Percentiles rank a stretch among this genome's conserved stretches.
Evolutionary conservation across 2,113 vertebrate genomes (phyloP).

Genomic region (Campylomormyrus numenius): DNA sequence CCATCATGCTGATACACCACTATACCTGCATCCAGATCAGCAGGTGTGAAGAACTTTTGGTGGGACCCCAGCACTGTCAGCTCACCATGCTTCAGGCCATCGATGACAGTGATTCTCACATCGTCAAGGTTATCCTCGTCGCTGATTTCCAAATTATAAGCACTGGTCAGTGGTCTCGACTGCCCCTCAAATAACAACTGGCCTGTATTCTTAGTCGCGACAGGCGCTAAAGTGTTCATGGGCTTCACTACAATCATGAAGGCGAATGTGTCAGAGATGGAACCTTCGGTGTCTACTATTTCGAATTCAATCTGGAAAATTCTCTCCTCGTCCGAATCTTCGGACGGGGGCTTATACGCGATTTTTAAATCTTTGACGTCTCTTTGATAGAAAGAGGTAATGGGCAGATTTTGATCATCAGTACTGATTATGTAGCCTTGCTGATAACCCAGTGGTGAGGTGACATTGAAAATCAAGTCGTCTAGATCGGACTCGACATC

Average conservation of each 20-base stretch:
- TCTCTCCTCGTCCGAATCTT: conserved; percentile 54
- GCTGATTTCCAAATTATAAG: conserved; percentile 63
- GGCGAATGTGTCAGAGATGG: conserved; percentile 66
- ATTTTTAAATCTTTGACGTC: conserved; percentile 67
- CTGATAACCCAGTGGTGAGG: conserved; percentile 22
- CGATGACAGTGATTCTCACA: conserved; percentile 56
- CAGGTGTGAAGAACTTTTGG: conserved; percentile 59
- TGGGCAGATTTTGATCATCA: conserved; percentile 58
- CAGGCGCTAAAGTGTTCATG: conserved; percentile 65
- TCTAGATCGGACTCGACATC: conserved; percentile 37
- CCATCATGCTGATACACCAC: conserved; percentile 72
- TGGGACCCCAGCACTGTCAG: conserved; percentile 51
- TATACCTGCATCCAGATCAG: conserved; percentile 56
- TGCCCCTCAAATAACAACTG: conserved; percentile 73
- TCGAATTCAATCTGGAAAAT: conserved; percentile 72
- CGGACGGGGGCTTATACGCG: conserved; percentile 64
- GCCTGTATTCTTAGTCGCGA: conserved; percentile 59
- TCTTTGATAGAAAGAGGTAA: conserved; percentile 66
- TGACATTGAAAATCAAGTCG: conserved; percentile 50
- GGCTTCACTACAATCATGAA: conserved; percentile 71
- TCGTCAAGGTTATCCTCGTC: conserved; percentile 66
- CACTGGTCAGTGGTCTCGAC: conserved; percentile 57
- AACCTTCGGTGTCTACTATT: conserved; percentile 60
- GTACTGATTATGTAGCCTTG: conserved; percentile 63
- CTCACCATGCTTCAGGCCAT: conserved; percentile 61